A percentile compares a stretch with the other conserved stretches of the same genome.
Evolutionary conservation across 1,140 invertebrate species (phyloP).

Genomic region (Thrips palmi): DNA sequence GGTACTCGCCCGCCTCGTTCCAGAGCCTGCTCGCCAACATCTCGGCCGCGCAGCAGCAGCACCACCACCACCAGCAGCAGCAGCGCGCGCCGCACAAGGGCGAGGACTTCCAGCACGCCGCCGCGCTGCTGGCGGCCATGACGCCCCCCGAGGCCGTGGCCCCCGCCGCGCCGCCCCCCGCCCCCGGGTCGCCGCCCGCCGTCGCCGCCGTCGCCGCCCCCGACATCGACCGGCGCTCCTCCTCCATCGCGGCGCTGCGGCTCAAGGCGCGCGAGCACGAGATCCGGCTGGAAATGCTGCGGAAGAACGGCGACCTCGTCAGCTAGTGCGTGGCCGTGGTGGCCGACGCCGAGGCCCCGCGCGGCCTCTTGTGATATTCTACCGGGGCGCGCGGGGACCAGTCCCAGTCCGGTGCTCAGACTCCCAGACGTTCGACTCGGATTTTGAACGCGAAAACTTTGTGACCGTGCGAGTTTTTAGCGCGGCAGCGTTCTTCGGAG

Average conservation of each 20-base stretch:
- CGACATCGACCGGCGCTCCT: constrained; percentile 63
- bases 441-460: too few species aligned
- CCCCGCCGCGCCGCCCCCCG: constrained; percentile 30
- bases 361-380: too few species aligned
- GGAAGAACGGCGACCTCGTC: constrained; percentile 11
- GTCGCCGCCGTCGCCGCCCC: constrained; percentile 22
- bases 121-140: constrained; percentile 13
- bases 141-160: constrained; percentile 17
- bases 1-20: constrained; percentile 50
- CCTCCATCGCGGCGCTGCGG: constrained; percentile 75
- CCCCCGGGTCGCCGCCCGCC: constrained; percentile 34
- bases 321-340: constrained; percentile 12
- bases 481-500: too few species aligned
- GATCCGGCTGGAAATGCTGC: constrained; percentile 22
- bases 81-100: too few species aligned
- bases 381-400: too few species aligned
- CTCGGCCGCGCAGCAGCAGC: constrained; percentile 40
- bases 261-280: constrained; percentile 86
- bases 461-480: too few species aligned
- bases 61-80: constrained; percentile 22
- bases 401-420: too few species aligned
- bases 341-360: too few species aligned
- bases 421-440: too few species aligned
- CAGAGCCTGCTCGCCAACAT: constrained; percentile 69
- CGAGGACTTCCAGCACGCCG: constrained; percentile 12